Evolutionary conservation across 2,797 vertebrate genomes (phyloP).

Genomic region (Chelmon rostratus): DNA sequence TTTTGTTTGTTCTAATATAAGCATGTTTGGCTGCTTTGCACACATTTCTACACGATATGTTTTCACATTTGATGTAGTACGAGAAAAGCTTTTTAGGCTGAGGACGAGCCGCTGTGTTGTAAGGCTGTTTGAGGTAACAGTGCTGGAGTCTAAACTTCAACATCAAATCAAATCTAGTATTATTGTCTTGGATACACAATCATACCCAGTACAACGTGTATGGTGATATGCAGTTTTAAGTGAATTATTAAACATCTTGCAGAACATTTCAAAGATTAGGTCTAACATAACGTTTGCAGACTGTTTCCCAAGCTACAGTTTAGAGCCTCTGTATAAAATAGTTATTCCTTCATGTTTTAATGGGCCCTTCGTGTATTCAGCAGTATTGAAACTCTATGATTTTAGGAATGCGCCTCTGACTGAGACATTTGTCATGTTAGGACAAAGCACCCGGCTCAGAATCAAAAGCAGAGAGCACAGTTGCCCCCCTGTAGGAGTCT

Average conservation of each 20-base stretch:
- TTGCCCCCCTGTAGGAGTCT: constrained; percentile 33
- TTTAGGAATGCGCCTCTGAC: constrained; percentile 2
- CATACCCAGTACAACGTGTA: too few species aligned
- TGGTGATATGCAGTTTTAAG: too few species aligned
- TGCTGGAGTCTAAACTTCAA: too few species aligned
- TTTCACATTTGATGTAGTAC: too few species aligned
- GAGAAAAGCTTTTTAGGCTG: too few species aligned
- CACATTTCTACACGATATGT: too few species aligned
- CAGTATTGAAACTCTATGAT: not conserved
- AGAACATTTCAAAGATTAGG: not conserved
- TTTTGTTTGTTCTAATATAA: too few species aligned
- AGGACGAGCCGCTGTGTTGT: too few species aligned
- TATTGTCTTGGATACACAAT: too few species aligned
- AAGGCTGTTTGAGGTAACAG: too few species aligned
- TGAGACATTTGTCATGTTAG: not conserved
- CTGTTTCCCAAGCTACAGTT: not conserved
- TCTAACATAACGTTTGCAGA: not conserved
- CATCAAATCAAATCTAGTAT: too few species aligned
- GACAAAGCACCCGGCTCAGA: constrained; percentile 8
- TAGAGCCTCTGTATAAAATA: not conserved
- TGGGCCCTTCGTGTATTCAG: not conserved
- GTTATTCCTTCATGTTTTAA: not conserved
- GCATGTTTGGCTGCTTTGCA: too few species aligned
- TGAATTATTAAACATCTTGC: constrained; percentile 4
- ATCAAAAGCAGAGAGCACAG: constrained; percentile 16